Conservation (phyloP, 2,113 vertebrate species). For the Xyliphius kryptos region DNA sequence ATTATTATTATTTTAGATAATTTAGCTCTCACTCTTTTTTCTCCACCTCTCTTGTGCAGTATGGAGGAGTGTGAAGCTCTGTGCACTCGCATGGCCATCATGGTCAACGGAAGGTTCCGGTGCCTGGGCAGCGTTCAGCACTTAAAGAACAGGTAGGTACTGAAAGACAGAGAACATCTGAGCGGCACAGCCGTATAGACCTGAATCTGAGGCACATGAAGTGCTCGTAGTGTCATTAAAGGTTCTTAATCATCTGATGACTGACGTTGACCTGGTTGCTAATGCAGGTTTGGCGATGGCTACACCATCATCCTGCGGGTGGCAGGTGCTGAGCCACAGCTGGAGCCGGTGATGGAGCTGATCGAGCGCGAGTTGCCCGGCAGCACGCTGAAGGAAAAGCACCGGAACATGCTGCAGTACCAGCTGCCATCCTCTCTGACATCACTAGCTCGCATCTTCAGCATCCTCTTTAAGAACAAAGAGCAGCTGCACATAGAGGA, state of each 20-base stretch:
- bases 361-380: conserved; percentile 84
- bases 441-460: conserved; percentile 91
- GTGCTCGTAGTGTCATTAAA: too few species aligned
- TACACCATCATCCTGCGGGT: conserved; percentile 94
- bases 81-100: conserved; percentile 78
- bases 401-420: conserved; percentile 96
- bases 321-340: conserved; percentile 79
- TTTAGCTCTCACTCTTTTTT: too few species aligned
- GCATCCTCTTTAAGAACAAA: conserved; percentile 87
- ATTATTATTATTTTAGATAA: too few species aligned
- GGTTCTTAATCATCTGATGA: too few species aligned
- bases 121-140: conserved; percentile 96
- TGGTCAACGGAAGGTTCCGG: conserved; percentile 95
- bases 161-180: not conserved
- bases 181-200: too few species aligned
- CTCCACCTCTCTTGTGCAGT: conserved; percentile 52
- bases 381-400: conserved; percentile 91
- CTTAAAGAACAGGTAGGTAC: conserved; percentile 84
- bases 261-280: not conserved
- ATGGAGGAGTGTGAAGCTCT: conserved; percentile 90
- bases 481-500: conserved; percentile 91
- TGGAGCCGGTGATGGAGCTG: conserved; percentile 85
- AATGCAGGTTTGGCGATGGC: conserved; percentile 86
- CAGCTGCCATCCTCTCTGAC: conserved; percentile 87
- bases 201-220: too few species aligned